These are phyloP conservation scores for Poeciliopsis turneri DNA, from an alignment of 2,797 vertebrate species.

Conservation along the genomic window DNA sequence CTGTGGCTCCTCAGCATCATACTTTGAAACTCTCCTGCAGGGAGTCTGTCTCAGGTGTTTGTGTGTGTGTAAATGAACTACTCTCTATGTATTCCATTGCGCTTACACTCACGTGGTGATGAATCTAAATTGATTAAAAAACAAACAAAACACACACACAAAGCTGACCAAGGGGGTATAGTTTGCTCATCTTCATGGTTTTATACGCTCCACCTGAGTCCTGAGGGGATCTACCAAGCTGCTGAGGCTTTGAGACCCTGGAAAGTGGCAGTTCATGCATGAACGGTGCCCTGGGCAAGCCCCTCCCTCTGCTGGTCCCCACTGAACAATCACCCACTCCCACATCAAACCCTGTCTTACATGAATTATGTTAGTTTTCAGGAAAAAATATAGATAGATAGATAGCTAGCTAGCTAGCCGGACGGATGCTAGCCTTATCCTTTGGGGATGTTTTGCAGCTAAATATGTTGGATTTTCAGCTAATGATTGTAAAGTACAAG, in stretches of 20 bases:
- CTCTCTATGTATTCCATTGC: conserved; percentile 16
- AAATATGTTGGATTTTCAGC: neutral
- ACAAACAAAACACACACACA: conserved; percentile 5
- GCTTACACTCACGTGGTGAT: conserved; percentile 28
- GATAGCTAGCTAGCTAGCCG: neutral
- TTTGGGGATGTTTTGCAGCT: neutral
- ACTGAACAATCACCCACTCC: neutral
- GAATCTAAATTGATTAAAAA: conserved; percentile 35
- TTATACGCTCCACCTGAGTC: conserved; percentile 22
- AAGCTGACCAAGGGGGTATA: conserved; percentile 20
- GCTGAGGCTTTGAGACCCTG: conserved; percentile 18
- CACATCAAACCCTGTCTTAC: neutral
- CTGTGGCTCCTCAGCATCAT: conserved; percentile 32
- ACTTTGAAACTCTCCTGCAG: conserved; percentile 42
- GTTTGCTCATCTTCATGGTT: conserved; percentile 21
- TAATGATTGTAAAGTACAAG: neutral
- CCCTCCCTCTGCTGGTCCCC: neutral
- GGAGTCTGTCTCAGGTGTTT: conserved; percentile 21
- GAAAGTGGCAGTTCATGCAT: neutral
- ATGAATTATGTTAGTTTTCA: neutral
- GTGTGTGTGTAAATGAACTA: conserved; percentile 26
- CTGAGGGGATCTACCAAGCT: conserved; percentile 26
- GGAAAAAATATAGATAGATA: neutral
- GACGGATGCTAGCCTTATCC: too few relatives aligned
- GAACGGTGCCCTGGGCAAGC: neutral